phyloP scores from a whole-genome alignment of 2,797 vertebrate genomes.

The Anguilla megastoma region DNA sequence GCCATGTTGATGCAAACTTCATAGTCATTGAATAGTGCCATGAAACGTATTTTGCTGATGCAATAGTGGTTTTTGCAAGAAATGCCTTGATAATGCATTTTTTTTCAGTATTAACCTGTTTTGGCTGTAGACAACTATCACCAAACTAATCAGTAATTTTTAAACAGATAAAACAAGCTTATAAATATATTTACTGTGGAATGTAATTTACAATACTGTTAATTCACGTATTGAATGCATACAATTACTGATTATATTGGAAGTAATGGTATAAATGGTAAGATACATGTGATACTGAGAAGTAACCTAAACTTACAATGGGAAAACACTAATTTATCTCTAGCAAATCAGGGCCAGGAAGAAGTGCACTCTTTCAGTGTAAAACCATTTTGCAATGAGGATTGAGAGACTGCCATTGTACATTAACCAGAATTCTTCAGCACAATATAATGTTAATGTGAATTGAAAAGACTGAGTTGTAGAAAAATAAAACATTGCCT shows the following conservation, averaged over 20 bases:
- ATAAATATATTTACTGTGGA: background rate
- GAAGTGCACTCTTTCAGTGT: background rate
- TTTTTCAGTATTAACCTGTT: background rate
- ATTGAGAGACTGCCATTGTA: background rate
- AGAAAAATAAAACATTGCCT: background rate
- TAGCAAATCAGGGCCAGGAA: background rate
- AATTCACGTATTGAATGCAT: background rate
- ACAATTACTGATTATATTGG: background rate
- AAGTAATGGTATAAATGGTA: background rate
- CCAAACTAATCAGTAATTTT: background rate
- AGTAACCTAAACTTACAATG: background rate
- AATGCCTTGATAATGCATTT: background rate
- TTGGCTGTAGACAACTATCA: background rate
- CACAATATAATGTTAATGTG: background rate
- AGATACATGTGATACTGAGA: background rate
- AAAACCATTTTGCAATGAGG: background rate
- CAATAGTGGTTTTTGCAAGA: background rate
- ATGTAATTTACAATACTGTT: background rate
- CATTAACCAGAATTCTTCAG: background rate
- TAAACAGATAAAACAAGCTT: background rate
- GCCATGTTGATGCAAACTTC: background rate
- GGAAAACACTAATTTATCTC: background rate
- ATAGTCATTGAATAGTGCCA: background rate
- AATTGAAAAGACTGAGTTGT: background rate
- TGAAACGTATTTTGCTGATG: background rate